Evolutionary conservation across 2,888 invertebrate genomes (phyloP).

Genomic region (Coecobrya sp.): DNA sequence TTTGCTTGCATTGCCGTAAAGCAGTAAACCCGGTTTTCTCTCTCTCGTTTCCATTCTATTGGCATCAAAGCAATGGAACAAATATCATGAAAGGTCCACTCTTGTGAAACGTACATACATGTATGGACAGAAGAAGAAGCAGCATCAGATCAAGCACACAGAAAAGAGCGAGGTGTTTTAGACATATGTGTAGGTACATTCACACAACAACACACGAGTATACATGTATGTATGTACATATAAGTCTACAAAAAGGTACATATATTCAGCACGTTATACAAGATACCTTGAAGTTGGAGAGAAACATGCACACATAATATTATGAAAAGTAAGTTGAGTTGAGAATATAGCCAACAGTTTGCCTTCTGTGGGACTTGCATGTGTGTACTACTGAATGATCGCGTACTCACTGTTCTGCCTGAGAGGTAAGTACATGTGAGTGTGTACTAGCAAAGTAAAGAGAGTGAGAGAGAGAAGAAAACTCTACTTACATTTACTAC

Average conservation of each 20-base stretch:
- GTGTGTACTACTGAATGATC: slow-evolving; percentile 58
- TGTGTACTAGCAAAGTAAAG: slow-evolving; percentile 56
- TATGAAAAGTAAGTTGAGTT: slow-evolving; percentile 57
- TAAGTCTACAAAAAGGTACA: not conserved
- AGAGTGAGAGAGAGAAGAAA: slow-evolving; percentile 2
- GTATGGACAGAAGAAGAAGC: slow-evolving; percentile 72
- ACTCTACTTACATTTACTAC: slow-evolving; percentile 69
- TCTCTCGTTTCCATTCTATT: slow-evolving; percentile 42
- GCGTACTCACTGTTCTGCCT: slow-evolving; percentile 46
- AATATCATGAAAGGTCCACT: slow-evolving; percentile 77
- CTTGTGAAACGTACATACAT: slow-evolving; percentile 31
- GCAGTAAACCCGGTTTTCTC: slow-evolving; percentile 57
- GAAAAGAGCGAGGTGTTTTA: not conserved
- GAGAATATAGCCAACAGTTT: slow-evolving; percentile 59
- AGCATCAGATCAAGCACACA: slow-evolving; percentile 66
- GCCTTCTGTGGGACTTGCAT: slow-evolving; percentile 60
- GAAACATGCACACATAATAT: slow-evolving; percentile 27
- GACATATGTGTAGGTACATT: slow-evolving; percentile 6
- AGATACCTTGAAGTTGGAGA: slow-evolving; percentile 50
- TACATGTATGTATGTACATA: slow-evolving; percentile 6
- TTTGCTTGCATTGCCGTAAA: slow-evolving; percentile 20
- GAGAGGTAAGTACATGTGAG: slow-evolving; percentile 50
- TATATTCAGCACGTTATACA: not conserved
- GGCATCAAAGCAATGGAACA: slow-evolving; percentile 60
- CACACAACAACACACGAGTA: not conserved